Evolutionary conservation across 2,888 invertebrate genomes (phyloP), one percentile per base, ranked within the genome.

Genomic region (Deilephila porcellus): DNA sequence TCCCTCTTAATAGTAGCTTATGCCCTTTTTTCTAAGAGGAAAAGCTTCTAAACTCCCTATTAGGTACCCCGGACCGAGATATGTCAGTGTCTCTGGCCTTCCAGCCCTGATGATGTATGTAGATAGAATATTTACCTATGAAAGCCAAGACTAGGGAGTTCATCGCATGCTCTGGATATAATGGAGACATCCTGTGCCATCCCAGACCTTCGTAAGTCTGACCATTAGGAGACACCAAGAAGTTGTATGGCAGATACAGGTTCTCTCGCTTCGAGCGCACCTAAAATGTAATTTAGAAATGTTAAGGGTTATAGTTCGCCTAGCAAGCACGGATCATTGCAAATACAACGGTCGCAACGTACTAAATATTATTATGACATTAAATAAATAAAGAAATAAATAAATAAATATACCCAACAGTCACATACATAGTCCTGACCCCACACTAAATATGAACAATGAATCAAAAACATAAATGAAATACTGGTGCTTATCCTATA

Each of bases 161-260:
- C 0, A 76, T 72, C 0, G 80, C 72, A 62, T 81, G 81, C 20
- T 82, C 75, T 0, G 83, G 82, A 56, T 82, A 82, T 62, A 89
- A 79, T 4, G 87, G 83, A 53, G 93, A 91, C 20, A 83, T 84
- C 74, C 84, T 82, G 1, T 85, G 82, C 95, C 95, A 95, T 0
- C 95, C 95, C 0, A 95, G 87, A 3, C 85, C 91, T 79, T 95
- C 95, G 75, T 92, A 95, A 0, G 89, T 89, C 78, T 91, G 87
- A 0, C 95, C 95, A 76, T 93, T 89, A 0, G 94, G 88, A 0
- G 94, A 92, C 71, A 95, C 86, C 71, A 95, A 80, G 75, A 95
- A 95, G 80, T 95, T 95, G 78, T 92, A 95, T 0, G 90, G 92
- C 77, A 89, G 67, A 0, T 75, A 60, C 56, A 56, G n/a, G 19